Percentiles rank a stretch among this genome's conserved stretches.
These are phyloP conservation scores for Abramis brama DNA, from an alignment of 2,113 vertebrate genomes.

Conservation along the genomic window DNA sequence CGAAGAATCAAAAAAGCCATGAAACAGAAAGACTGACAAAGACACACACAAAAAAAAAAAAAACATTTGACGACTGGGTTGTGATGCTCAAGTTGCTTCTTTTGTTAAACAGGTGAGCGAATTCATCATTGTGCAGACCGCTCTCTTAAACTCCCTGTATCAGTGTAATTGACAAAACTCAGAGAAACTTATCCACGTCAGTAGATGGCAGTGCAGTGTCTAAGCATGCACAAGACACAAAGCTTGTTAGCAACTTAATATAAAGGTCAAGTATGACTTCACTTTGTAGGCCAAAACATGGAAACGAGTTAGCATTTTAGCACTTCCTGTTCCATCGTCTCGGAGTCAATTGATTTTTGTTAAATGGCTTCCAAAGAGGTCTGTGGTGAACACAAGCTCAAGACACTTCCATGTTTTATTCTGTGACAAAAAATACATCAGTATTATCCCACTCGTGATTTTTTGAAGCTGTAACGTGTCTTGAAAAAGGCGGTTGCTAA, in stretches of 20 bases:
- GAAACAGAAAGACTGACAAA: background rate
- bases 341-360: no score
- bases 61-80: background rate
- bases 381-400: no score
- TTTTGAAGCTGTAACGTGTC: no score
- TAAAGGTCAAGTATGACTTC: no score
- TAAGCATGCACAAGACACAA: background rate
- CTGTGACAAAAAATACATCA: no score
- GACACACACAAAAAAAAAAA: background rate
- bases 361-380: no score
- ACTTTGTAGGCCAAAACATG: no score
- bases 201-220: background rate
- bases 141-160: background rate
- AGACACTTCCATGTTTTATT: no score
- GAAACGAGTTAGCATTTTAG: no score
- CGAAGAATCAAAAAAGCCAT: background rate
- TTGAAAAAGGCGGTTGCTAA: no score
- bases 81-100: background rate
- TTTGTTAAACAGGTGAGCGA: background rate
- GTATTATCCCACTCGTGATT: no score
- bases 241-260: background rate
- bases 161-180: background rate
- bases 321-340: no score
- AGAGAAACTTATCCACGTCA: background rate
- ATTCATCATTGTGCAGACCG: background rate